These are phyloP conservation scores for Falco concolor DNA, from an alignment of 2,797 vertebrate genomes.

Conservation along the genomic window DNA sequence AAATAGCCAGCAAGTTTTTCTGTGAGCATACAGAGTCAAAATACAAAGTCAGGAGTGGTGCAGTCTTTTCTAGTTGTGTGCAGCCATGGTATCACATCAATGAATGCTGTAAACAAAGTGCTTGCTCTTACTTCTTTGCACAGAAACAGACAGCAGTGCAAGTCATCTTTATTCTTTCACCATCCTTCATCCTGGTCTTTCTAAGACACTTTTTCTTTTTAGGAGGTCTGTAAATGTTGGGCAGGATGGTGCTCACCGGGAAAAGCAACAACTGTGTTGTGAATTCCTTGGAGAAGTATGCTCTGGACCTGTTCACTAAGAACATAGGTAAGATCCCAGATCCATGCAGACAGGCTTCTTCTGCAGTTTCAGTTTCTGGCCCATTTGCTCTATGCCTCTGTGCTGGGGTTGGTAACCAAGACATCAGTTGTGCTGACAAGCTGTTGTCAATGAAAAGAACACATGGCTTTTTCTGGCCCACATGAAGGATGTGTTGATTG, in stretches of 20 bases:
- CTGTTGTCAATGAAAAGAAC: conserved; percentile 32
- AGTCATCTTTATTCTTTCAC: background rate
- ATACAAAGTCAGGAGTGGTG: background rate
- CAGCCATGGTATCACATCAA: background rate
- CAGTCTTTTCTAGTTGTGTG: background rate
- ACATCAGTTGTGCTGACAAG: background rate
- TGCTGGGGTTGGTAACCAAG: background rate
- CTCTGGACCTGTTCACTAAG: background rate
- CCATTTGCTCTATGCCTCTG: background rate
- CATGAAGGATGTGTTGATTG: background rate
- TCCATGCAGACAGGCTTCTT: background rate
- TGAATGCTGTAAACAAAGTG: background rate
- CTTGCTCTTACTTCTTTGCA: background rate
- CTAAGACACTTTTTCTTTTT: background rate
- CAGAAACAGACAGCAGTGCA: background rate
- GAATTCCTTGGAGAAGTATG: background rate
- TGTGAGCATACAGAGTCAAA: background rate
- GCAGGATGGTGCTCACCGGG: background rate
- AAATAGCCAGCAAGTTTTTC: conserved; percentile 19
- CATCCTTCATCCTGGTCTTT: background rate
- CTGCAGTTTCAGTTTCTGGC: background rate
- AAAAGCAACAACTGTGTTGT: background rate
- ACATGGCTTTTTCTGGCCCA: background rate
- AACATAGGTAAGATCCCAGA: background rate
- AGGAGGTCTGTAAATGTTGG: background rate